Evolutionary conservation across 2,888 invertebrate genomes (phyloP).

Genomic region (Dasypolia templi): DNA sequence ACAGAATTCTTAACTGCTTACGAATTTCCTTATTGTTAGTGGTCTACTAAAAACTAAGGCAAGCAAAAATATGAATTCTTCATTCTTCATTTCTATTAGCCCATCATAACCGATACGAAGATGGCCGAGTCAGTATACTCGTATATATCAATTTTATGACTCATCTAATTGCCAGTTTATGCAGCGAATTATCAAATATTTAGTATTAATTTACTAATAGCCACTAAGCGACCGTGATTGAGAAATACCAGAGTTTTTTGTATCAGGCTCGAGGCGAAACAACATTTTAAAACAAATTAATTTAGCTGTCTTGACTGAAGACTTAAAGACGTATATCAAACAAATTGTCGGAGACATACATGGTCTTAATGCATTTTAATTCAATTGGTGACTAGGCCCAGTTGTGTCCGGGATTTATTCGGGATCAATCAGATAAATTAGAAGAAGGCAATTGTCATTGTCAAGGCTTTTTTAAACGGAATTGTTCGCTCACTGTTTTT

Average conservation of each 20-base stretch:
- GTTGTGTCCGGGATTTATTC: slow-evolving; percentile 74
- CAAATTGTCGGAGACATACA: slow-evolving; percentile 51
- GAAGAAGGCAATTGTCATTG: slow-evolving; percentile 37
- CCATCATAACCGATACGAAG: slow-evolving; percentile 24
- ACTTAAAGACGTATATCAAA: slow-evolving; percentile 57
- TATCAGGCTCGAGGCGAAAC: slow-evolving; percentile 56
- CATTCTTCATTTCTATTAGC: slow-evolving; percentile 7
- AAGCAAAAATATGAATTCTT: slow-evolving; percentile 16
- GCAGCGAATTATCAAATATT: slow-evolving; percentile 59
- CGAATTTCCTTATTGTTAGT: slow-evolving; percentile 23
- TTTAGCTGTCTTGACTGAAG: slow-evolving; percentile 52
- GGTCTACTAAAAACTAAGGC: slow-evolving; percentile 9
- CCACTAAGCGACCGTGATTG: slow-evolving; percentile 55
- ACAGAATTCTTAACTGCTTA: slow-evolving; percentile 15
- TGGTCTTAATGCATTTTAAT: slow-evolving; percentile 67
- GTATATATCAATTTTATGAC: slow-evolving; percentile 51
- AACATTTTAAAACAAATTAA: slow-evolving; percentile 62
- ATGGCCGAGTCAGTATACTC: slow-evolving; percentile 18
- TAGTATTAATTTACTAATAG: slow-evolving; percentile 63
- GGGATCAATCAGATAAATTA: slow-evolving; percentile 77
- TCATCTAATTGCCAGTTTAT: slow-evolving; percentile 55
- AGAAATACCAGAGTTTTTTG: slow-evolving; percentile 60
- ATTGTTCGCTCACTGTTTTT: background rate
- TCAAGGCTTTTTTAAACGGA: slow-evolving; percentile 21
- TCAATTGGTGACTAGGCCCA: slow-evolving; percentile 63